Base-by-base conservation (phyloP, 2,113 vertebrate species). In the Taxidea taxus region DNA sequence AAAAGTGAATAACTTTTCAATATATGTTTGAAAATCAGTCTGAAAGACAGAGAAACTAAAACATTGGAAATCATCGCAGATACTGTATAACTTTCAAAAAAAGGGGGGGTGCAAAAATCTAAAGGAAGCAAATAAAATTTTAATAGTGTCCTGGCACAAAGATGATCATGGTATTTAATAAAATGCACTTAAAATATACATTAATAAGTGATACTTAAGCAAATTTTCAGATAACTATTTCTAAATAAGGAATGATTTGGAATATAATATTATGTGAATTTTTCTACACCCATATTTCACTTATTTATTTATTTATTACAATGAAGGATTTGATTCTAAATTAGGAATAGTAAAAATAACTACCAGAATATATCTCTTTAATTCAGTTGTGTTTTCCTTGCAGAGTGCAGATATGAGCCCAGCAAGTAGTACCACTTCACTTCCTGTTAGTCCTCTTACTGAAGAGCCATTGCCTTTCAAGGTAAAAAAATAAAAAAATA, bases 371-470 rank as follows among this genome's bases (percentile, higher is more conserved):
- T 11, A 18, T 42, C 2, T 44, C 4, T 92, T 87, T 74, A 80
- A 87, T 49, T 37, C 13, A 18, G 0, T 27, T 60, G 13, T 90
- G 10, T 49, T 97, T 98, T 90, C 95, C 89, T 98, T 98, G 82
- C 99, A 99, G 99, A 99, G 99, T 97, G 90, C 99, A 0, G 99
- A 99, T 95, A 99, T 99, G 90, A 99, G 99, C 96, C 99, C 99
- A 91, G 99, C 99, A n/a, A 99, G 99, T 97, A 99, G 99, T 98
- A 99, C 99, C 56, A 97, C 99, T 37, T 99, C 99, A 25, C 99
- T 99, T 96, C 99, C 99, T 78, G 99, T 99, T 82, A 99, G 99
- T 97, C 99, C 99, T 66, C 99, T 99, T 98, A 99, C 99, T 62
- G 99, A 99, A 96, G 99, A 99, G 96, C 99, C 99, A 0, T 96